A percentile compares a stretch with the other conserved stretches of the same genome.
These are phyloP conservation scores for Andricus quercusramuli DNA, from an alignment of 2,888 invertebrate genomes.

Conservation along the genomic window DNA sequence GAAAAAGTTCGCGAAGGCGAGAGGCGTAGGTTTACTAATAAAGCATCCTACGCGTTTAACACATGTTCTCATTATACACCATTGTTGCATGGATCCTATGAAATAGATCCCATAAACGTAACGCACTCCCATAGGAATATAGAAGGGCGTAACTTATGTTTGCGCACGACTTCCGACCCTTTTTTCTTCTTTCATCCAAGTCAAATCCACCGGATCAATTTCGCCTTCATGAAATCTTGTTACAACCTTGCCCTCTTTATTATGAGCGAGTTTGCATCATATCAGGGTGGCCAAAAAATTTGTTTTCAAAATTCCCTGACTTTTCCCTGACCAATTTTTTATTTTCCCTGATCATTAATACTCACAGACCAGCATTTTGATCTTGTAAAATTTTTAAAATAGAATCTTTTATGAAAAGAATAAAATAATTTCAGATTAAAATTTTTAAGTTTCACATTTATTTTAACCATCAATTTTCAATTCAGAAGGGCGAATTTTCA, in stretches of 20 bases:
- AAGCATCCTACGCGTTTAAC: slow-evolving; percentile 65
- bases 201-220: slow-evolving; percentile 54
- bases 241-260: slow-evolving; percentile 36
- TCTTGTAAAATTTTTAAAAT: too few relatives aligned
- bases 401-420: too few relatives aligned
- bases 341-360: too few relatives aligned
- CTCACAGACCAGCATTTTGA: too few relatives aligned
- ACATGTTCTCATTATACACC: slow-evolving; percentile 75
- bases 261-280: background rate
- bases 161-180: slow-evolving; percentile 67
- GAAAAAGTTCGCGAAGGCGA: slow-evolving; percentile 16
- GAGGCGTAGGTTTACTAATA: slow-evolving; percentile 62
- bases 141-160: slow-evolving; percentile 57
- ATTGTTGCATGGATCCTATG: slow-evolving; percentile 68
- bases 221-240: slow-evolving; percentile 49
- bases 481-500: too few relatives aligned
- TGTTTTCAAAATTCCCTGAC: too few relatives aligned
- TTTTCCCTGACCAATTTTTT: too few relatives aligned
- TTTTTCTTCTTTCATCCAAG: slow-evolving; percentile 59
- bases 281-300: background rate
- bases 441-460: too few relatives aligned
- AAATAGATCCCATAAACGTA: slow-evolving; percentile 57
- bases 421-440: too few relatives aligned
- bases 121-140: slow-evolving; percentile 59
- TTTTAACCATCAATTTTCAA: too few relatives aligned